A percentile compares a stretch with the other conserved stretches of the same genome.
Conservation (phyloP, 1,140 invertebrate genomes). For the Macrobrachium nipponense region DNA sequence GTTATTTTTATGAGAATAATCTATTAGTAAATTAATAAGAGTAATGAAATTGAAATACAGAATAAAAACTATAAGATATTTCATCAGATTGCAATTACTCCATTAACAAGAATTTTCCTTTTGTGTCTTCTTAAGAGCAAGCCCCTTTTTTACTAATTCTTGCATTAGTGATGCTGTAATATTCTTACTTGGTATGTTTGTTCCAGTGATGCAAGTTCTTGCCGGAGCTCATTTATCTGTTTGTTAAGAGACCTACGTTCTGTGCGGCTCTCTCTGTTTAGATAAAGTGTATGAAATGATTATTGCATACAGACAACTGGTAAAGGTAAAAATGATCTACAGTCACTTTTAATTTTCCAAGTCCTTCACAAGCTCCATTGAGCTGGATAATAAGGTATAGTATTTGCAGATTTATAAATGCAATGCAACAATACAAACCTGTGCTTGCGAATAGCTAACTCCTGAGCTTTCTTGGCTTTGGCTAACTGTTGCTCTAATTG, state of each 20-base stretch:
- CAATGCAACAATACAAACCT: slow-evolving; percentile 9
- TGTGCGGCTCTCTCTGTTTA: slow-evolving; percentile 38
- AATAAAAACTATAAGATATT: not conserved
- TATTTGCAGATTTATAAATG: not conserved
- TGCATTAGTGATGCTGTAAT: too few relatives aligned
- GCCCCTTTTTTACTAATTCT: too few relatives aligned
- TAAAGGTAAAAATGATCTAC: not conserved
- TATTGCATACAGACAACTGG: not conserved
- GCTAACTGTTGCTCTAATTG: slow-evolving; percentile 31
- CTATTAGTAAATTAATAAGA: not conserved
- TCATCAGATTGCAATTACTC: not conserved
- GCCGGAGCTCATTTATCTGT: slow-evolving; percentile 37
- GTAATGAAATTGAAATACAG: not conserved
- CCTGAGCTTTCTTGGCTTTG: slow-evolving; percentile 31
- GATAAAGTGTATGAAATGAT: not conserved
- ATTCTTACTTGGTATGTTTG: slow-evolving; percentile 36
- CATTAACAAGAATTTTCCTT: not conserved
- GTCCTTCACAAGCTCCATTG: not conserved
- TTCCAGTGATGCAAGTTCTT: slow-evolving; percentile 10
- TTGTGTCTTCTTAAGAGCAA: too few relatives aligned
- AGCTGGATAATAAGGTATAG: not conserved
- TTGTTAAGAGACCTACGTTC: slow-evolving; percentile 34
- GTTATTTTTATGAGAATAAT: not conserved
- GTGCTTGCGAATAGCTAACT: slow-evolving; percentile 33
- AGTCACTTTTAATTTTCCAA: too few relatives aligned